Base-by-base conservation (phyloP, 2,888 invertebrate species). In the Hybos culiciformis region DNA sequence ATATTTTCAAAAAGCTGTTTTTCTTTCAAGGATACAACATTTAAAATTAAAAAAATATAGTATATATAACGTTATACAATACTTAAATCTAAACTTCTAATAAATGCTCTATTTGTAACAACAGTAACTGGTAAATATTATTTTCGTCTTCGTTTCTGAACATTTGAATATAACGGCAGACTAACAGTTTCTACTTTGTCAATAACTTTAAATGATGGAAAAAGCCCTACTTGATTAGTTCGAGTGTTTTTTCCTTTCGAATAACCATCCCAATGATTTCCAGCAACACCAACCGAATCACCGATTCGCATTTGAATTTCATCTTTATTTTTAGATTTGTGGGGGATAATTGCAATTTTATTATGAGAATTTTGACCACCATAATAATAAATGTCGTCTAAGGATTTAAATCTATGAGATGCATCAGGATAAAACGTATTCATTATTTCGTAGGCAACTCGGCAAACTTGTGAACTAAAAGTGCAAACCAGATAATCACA, bases 371-470 rank as follows among this genome's bases (percentile, higher is more conserved):
- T 86, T 69, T 96, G 94, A 0, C 98, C 98, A 14, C 97, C 97
- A 66, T 87, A 98, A 68, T 98, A 98, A 66, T 94, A 98, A 56
- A 97, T 87, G 62, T 98, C 97, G 67, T 98, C 98, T 43, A 98
- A 70, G 0, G 97, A 97, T 57, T 83, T 80, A 70, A 90, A 96
- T 44, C 79, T 73, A 51, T 75, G 52, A 0, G 80, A 72, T 6
- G 80, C 80, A 66, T 81, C 80, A 39, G 74, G 72, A 42, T 77
- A 73, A 49, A 77, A 75, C 49, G 73, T 78, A 66, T 98, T 97
- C 93, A 97, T 67, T 3, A 67, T 67, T 55, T 98, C 97, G 66
- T 96, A 98, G 0, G 96, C 97, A 26, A 96, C 83, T n/a, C 97
- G 80, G 53, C 97, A 98, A 17, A 92, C 93, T 78, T 97, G 97